These are phyloP conservation scores for Lathamus discolor DNA, from an alignment of 2,113 vertebrate genomes.

Conservation along the genomic window DNA sequence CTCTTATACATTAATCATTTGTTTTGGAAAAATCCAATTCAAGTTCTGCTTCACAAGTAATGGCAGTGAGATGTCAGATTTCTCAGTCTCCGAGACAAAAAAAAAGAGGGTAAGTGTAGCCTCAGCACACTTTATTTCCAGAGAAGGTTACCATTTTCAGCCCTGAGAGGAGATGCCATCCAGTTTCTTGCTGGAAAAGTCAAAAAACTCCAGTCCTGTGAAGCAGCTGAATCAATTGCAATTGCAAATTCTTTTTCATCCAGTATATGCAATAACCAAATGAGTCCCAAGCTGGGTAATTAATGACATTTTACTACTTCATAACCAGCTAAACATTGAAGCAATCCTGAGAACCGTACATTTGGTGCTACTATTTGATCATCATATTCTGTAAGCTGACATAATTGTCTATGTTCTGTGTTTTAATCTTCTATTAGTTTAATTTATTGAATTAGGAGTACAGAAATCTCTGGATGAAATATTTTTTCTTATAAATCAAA, in stretches of 20 bases:
- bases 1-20: conserved; percentile 71
- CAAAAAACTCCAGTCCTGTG: not conserved
- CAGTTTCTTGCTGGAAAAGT: not conserved
- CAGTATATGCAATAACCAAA: not conserved
- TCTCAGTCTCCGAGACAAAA: not conserved
- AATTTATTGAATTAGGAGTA: conserved; percentile 7
- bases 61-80: not conserved
- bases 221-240: not conserved
- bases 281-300: not conserved
- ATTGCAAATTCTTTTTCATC: conserved; percentile 19
- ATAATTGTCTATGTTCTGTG: not conserved
- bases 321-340: not conserved
- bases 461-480: not conserved
- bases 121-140: not conserved
- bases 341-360: not conserved
- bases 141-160: not conserved
- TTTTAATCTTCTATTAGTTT: not conserved
- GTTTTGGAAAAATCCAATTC: conserved; percentile 50
- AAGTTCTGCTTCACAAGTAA: conserved; percentile 51
- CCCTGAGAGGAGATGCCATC: not conserved
- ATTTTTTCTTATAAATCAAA: not conserved
- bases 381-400: not conserved
- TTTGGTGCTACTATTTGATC: not conserved
- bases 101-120: not conserved
- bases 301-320: not conserved